Evolutionary conservation across 2,113 vertebrate species (phyloP).

Genomic region (Atlantisia rogersi): DNA sequence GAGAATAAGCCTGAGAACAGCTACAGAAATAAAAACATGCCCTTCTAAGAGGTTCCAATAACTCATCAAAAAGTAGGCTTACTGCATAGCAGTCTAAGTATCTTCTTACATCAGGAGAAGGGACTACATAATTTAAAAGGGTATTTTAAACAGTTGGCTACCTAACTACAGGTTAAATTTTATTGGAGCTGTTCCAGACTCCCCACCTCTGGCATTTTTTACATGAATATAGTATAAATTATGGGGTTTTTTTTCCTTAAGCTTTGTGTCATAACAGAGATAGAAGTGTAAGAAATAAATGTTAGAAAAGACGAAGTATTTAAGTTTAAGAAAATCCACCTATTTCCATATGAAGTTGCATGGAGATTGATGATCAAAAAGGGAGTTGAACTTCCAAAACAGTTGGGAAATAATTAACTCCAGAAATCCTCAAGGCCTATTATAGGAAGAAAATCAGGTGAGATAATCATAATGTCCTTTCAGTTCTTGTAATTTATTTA

Average conservation of each 20-base stretch:
- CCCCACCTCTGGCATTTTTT: background rate
- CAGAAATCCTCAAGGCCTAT: constrained; percentile 1
- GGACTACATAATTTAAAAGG: background rate
- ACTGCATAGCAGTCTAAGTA: background rate
- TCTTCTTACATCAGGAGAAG: background rate
- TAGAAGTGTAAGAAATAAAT: background rate
- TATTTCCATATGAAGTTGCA: background rate
- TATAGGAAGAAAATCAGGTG: background rate
- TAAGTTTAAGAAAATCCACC: background rate
- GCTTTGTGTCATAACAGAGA: background rate
- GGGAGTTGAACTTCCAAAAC: background rate
- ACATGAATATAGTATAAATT: background rate
- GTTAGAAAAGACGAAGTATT: background rate
- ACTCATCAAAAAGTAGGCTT: background rate
- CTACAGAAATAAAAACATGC: background rate
- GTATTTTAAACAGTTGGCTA: background rate
- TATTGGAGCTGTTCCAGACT: background rate
- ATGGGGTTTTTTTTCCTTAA: background rate
- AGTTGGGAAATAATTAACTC: constrained; percentile 14
- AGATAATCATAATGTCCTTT: constrained; percentile 26
- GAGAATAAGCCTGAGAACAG: background rate
- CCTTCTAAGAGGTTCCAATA: background rate
- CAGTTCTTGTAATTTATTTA: constrained; percentile 42
- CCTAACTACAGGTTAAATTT: background rate
- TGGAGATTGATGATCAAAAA: background rate